phyloP scores from a whole-genome alignment of 2,113 vertebrate genomes.

The Leiothrix lutea region DNA sequence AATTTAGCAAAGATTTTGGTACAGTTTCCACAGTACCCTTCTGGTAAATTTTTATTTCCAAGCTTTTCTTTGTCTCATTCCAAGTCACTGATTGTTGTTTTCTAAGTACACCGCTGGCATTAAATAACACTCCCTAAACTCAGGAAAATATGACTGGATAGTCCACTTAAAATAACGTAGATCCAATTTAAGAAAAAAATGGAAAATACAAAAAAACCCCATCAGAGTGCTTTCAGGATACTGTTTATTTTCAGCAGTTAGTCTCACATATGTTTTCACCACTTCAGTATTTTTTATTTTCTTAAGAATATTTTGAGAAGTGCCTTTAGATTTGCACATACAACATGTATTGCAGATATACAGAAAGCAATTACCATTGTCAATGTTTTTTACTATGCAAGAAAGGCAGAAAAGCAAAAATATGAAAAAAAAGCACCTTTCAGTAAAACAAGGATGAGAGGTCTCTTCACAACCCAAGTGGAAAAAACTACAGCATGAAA shows the following conservation, averaged over 20 bases:
- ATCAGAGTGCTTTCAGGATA: neutral
- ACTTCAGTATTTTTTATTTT: neutral
- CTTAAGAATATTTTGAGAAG: neutral
- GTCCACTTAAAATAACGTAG: neutral
- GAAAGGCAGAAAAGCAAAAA: neutral
- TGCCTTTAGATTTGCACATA: neutral
- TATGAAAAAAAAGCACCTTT: constrained; percentile 19
- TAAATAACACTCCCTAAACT: neutral
- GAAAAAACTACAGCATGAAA: constrained; percentile 24
- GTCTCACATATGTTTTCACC: neutral
- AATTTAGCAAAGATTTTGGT: neutral
- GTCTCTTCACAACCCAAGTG: neutral
- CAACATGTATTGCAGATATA: neutral
- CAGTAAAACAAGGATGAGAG: neutral
- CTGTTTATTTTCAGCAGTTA: neutral
- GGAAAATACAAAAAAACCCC: neutral
- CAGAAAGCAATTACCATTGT: neutral
- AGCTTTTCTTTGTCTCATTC: neutral
- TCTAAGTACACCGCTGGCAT: neutral
- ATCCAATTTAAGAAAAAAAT: neutral
- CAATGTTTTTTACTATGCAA: constrained; percentile 38
- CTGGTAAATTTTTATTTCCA: neutral
- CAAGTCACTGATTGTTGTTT: neutral
- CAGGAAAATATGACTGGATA: neutral
- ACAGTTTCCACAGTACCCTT: neutral